These are phyloP conservation scores for Dermochelys coriacea DNA, from an alignment of 2,797 vertebrate species.

Conservation along the genomic window DNA sequence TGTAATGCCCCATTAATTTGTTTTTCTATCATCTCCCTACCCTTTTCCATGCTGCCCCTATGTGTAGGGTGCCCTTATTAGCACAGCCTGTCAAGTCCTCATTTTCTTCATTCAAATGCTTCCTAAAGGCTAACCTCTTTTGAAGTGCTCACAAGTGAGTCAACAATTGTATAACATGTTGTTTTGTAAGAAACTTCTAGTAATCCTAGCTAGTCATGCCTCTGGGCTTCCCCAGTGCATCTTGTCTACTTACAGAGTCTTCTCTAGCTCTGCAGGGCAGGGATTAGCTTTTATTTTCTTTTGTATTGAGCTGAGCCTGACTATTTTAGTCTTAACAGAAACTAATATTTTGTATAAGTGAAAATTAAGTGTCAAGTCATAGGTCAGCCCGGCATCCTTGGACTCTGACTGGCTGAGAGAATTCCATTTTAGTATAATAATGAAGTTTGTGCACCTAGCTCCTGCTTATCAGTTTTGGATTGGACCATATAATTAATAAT, in stretches of 20 bases:
- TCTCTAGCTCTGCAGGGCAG: background rate
- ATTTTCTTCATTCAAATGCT: background rate
- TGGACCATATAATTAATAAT: slow-evolving; percentile 7
- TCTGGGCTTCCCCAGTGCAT: background rate
- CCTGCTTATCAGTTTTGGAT: background rate
- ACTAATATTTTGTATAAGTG: background rate
- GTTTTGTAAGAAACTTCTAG: background rate
- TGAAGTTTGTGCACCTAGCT: background rate
- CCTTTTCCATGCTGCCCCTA: background rate
- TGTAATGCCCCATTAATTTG: background rate
- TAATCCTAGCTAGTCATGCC: background rate
- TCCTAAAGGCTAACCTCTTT: background rate
- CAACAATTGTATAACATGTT: background rate
- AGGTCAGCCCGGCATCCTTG: background rate
- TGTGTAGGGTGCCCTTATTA: background rate
- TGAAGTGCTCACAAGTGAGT: background rate
- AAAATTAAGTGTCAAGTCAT: background rate
- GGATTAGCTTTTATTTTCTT: background rate
- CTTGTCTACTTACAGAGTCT: background rate
- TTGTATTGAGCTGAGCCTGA: background rate
- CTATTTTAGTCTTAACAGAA: background rate
- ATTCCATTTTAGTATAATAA: background rate
- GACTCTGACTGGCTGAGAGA: background rate
- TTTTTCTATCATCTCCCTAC: background rate
- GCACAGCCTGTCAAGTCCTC: background rate